Conservation (phyloP, 2,888 invertebrate species). For the Scaptomyza caliginosa region DNA sequence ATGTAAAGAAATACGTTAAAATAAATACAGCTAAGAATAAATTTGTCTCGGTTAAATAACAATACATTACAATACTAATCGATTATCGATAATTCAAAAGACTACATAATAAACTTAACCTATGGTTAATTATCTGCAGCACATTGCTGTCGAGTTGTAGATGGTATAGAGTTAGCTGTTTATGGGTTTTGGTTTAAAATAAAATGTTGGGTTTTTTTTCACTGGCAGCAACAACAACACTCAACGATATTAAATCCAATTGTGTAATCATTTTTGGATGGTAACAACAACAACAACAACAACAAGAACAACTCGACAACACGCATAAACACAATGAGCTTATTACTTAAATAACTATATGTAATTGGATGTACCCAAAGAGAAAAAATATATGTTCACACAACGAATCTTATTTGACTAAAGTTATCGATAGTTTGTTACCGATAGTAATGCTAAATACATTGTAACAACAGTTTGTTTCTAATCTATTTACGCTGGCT, state of each 20-base stretch:
- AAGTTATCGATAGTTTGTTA: neutral
- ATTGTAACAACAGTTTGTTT: no score
- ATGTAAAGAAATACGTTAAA: slow-evolving; percentile 26
- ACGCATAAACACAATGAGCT: slow-evolving; percentile 28
- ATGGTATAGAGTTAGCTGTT: slow-evolving; percentile 37
- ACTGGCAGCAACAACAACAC: slow-evolving; percentile 55
- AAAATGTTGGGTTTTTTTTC: slow-evolving; percentile 20
- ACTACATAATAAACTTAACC: slow-evolving; percentile 49
- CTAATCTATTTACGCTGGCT: slow-evolving; percentile 1
- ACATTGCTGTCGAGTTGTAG: slow-evolving; percentile 66
- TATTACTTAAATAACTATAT: slow-evolving; percentile 15
- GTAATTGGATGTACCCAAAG: slow-evolving; percentile 3
- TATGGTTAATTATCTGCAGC: slow-evolving; percentile 34
- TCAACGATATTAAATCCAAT: slow-evolving; percentile 52
- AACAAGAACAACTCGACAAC: slow-evolving; percentile 71
- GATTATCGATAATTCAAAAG: slow-evolving; percentile 23
- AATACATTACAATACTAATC: slow-evolving; percentile 43
- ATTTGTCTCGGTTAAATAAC: slow-evolving; percentile 35
- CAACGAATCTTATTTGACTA: neutral
- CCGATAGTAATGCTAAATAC: no score
- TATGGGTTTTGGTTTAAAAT: slow-evolving; percentile 15
- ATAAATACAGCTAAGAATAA: slow-evolving; percentile 36
- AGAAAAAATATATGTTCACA: neutral
- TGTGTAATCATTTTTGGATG: slow-evolving; percentile 48
- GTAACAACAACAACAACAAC: slow-evolving; percentile 8